Percentiles rank a stretch among this genome's conserved stretches.
Evolutionary conservation across 2,113 vertebrate genomes (phyloP).

Genomic region (Nothobranchius kuhntae): DNA sequence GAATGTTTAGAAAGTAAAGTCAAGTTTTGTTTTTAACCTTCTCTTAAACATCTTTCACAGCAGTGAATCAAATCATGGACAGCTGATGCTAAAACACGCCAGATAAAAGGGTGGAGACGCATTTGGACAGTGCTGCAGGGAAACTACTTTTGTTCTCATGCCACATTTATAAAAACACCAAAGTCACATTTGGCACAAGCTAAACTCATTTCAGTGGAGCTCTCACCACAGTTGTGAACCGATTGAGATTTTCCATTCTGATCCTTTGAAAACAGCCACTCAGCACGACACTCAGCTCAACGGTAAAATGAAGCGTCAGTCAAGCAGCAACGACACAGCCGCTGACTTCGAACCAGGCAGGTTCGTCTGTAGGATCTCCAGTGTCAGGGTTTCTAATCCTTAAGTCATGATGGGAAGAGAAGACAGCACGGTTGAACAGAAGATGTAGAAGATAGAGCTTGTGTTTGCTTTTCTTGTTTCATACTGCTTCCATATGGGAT

Average conservation of each 20-base stretch:
- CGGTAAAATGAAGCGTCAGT: slow-evolving; percentile 48
- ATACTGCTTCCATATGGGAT: slow-evolving; percentile 47
- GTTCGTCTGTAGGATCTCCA: background rate
- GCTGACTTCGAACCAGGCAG: background rate
- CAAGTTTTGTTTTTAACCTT: background rate
- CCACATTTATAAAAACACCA: slow-evolving; percentile 25
- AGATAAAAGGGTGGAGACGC: background rate
- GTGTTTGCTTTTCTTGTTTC: slow-evolving; percentile 37
- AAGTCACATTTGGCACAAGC: slow-evolving; percentile 28
- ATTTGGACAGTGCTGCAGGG: slow-evolving; percentile 3
- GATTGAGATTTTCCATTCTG: slow-evolving; percentile 31
- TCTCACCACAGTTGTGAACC: slow-evolving; percentile 25
- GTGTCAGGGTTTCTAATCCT: slow-evolving; percentile 3
- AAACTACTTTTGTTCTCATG: slow-evolving; percentile 31
- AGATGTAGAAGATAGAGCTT: slow-evolving; percentile 33
- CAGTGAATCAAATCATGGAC: slow-evolving; percentile 4
- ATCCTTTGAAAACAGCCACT: slow-evolving; percentile 51
- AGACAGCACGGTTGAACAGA: slow-evolving; percentile 30
- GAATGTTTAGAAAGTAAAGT: background rate
- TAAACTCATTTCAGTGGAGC: slow-evolving; percentile 37
- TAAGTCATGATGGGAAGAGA: background rate
- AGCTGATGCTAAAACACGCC: background rate
- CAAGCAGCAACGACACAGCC: slow-evolving; percentile 27
- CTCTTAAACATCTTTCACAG: slow-evolving; percentile 7
- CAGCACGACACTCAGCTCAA: slow-evolving; percentile 2